Base-by-base conservation (phyloP, 2,888 invertebrate species). In the Lepidonotus clava region DNA sequence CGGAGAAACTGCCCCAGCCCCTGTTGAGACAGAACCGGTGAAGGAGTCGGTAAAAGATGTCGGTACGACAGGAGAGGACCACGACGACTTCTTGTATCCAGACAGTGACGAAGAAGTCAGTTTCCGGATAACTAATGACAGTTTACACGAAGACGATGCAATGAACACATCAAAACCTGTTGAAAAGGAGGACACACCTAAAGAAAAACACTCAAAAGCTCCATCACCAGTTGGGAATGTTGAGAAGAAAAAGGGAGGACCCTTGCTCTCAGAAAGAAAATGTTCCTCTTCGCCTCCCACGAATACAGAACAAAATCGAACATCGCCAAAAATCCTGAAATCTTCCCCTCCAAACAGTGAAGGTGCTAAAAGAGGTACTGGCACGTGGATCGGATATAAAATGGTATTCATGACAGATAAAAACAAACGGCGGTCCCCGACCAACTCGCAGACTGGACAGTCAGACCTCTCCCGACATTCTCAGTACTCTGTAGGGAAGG, bases 71-170 rank as follows among this genome's bases (percentile, higher is more conserved):
- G n/a, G n/a, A n/a, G n/a, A n/a, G 6, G 76, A 76, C 32, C 34
- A 38, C 21, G 38, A 76, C 34, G 36, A 34, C 21, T 76, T 36
- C 6, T 21, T 76, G 1, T 76, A 40, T 76, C n/a, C 40, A 24
- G 76, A 76, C 38, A 76, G 76, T 24, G 76, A 76, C 24, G 76
- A 76, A 36, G 76, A 76, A 34, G 40, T 76, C 36, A 76, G 76
- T 34, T 76, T 76, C 38, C 76, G 40, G 21, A 76, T 76, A 14
- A 34, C 38, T 2, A 67, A 67, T 34, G 71, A 71, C 38, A 6
- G 71, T 40, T 14, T 14, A 5, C 21, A 36, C 76, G 38, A 14
- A 21, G 1, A 40, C 8, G 14, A 5, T 6, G 76, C 34, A 14
- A 24, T 61, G 24, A 61, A 61, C 5, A n/a, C n/a, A n/a, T n/a